Percentiles rank a stretch among this genome's conserved stretches.
phyloP scores from a whole-genome alignment of 2,797 vertebrate genomes.

The Yasuhikotakia modesta region DNA sequence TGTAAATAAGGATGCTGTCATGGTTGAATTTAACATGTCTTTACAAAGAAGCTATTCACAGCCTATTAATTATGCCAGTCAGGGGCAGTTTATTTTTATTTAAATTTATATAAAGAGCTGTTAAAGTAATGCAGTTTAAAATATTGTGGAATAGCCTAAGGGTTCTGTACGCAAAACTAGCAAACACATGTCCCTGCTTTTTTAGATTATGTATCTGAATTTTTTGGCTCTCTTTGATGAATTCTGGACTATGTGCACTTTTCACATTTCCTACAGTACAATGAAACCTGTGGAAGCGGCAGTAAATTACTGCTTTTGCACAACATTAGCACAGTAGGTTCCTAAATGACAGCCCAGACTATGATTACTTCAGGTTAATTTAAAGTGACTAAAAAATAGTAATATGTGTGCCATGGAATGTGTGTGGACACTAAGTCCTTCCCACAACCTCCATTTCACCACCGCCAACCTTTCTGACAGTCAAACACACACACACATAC shows the following conservation, averaged over 20 bases:
- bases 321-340: constrained; percentile 44
- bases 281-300: constrained; percentile 23
- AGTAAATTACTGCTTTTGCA: constrained; percentile 40
- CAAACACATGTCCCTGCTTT: constrained; percentile 1
- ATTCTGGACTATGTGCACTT: constrained; percentile 32
- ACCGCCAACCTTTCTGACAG: not conserved
- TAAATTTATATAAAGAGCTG: constrained; percentile 24
- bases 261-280: constrained; percentile 34
- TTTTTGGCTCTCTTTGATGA: constrained; percentile 33
- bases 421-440: not conserved
- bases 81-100: constrained; percentile 12
- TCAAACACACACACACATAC: constrained; percentile 22
- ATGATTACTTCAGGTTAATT: constrained; percentile 43
- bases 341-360: constrained; percentile 37
- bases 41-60: constrained; percentile 8
- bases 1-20: not conserved
- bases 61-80: constrained; percentile 20
- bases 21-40: not conserved
- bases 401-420: constrained; percentile 24
- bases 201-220: constrained; percentile 30
- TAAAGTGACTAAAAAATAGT: constrained; percentile 38
- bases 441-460: not conserved
- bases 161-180: constrained; percentile 19
- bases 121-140: constrained; percentile 24
- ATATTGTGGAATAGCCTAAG: constrained; percentile 26